A percentile compares a stretch with the other conserved stretches of the same genome.
Conservation (phyloP, 1,140 invertebrate genomes). For the Notospermus geniculatus region DNA sequence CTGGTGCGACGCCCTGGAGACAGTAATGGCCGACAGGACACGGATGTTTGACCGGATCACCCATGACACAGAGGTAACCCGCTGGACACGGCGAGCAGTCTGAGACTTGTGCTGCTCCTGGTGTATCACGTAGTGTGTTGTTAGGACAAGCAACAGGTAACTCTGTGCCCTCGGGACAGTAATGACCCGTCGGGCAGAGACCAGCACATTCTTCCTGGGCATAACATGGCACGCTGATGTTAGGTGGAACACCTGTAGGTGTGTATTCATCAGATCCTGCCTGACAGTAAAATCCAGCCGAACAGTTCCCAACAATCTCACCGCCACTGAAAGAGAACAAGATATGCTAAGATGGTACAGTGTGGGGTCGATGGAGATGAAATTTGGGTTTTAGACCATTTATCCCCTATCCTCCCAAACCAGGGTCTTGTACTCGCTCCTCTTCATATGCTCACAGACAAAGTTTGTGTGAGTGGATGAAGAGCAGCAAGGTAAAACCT, state of each 20-base stretch:
- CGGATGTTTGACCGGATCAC: constrained; percentile 25
- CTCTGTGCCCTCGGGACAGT: constrained; percentile 39
- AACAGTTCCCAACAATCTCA: constrained; percentile 36
- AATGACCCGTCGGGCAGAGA: constrained; percentile 42
- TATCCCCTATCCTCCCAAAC: too few relatives aligned
- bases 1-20: constrained; percentile 32
- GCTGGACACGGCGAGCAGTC: constrained; percentile 44
- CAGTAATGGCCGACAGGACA: constrained; percentile 48
- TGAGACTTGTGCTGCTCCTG: constrained; percentile 29
- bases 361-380: too few relatives aligned
- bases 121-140: constrained; percentile 32
- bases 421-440: too few relatives aligned
- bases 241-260: constrained; percentile 16
- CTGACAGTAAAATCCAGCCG: constrained; percentile 49
- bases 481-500: too few relatives aligned
- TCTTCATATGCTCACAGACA: too few relatives aligned
- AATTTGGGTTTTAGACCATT: too few relatives aligned
- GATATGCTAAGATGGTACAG: too few relatives aligned
- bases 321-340: constrained; percentile 32
- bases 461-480: too few relatives aligned
- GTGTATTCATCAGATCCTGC: constrained; percentile 42
- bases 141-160: constrained; percentile 42
- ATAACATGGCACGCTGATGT: constrained; percentile 27
- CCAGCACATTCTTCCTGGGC: constrained; percentile 43
- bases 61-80: constrained; percentile 38